These are phyloP conservation scores for Drosophila nannoptera DNA, from an alignment of 1,140 invertebrate species.

Conservation along the genomic window DNA sequence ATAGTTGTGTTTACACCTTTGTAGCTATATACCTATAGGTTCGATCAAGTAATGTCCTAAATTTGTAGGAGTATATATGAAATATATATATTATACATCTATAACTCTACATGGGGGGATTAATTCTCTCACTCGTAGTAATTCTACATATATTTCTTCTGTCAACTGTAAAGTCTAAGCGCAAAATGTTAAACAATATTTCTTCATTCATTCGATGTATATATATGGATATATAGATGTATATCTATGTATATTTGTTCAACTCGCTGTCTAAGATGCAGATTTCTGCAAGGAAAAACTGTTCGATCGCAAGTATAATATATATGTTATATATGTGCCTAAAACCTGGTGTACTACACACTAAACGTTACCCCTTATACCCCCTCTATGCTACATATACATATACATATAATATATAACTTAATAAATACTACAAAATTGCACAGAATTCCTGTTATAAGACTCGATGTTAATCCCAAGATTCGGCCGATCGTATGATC, in stretches of 20 bases:
- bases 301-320: slow-evolving; percentile 6
- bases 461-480: slow-evolving; percentile 48
- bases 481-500: slow-evolving; percentile 31
- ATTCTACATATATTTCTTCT: slow-evolving; percentile 37
- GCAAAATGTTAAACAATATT: slow-evolving; percentile 36
- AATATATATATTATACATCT: background rate
- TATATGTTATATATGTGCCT: slow-evolving; percentile 15
- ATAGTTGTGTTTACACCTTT: slow-evolving; percentile 5
- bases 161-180: slow-evolving; percentile 47
- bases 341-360: slow-evolving; percentile 4
- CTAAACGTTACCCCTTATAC: slow-evolving; percentile 15
- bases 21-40: slow-evolving; percentile 26
- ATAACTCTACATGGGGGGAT: background rate
- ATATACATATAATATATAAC: slow-evolving; percentile 33
- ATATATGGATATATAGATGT: background rate
- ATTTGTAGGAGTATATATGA: slow-evolving; percentile 8
- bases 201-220: slow-evolving; percentile 25
- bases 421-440: slow-evolving; percentile 56
- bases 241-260: background rate
- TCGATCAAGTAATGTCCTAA: slow-evolving; percentile 13
- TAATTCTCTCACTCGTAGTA: slow-evolving; percentile 18
- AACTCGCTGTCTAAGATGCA: background rate
- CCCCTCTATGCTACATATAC: slow-evolving; percentile 42
- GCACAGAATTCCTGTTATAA: slow-evolving; percentile 13
- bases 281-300: background rate